Evolutionary conservation across 2,797 vertebrate species (phyloP).

Genomic region (Cirrhinus molitorella): DNA sequence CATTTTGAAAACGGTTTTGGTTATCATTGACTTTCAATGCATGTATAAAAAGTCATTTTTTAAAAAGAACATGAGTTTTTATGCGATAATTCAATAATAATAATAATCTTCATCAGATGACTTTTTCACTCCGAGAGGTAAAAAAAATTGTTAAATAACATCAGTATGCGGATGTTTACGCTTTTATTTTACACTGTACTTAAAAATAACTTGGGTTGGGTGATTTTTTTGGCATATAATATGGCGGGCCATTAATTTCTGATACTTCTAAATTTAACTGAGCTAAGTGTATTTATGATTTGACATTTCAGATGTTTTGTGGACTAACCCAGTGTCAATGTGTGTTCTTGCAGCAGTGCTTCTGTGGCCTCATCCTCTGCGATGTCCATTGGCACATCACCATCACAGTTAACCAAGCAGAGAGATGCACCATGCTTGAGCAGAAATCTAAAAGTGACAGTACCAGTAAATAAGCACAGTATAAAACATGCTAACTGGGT

Average conservation of each 20-base stretch:
- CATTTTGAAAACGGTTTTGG: neutral
- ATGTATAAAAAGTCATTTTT: neutral
- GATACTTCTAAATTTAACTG: neutral
- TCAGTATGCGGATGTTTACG: too few relatives aligned
- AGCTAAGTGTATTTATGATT: neutral
- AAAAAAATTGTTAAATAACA: neutral
- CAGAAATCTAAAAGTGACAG: conserved; percentile 81
- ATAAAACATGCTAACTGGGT: neutral
- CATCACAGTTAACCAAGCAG: conserved; percentile 89
- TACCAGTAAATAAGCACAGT: neutral
- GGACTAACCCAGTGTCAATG: conserved; percentile 79
- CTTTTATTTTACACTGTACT: neutral
- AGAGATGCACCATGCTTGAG: conserved; percentile 84
- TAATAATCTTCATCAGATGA: neutral
- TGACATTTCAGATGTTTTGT: neutral
- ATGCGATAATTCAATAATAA: too few relatives aligned
- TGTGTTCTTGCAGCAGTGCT: conserved; percentile 82
- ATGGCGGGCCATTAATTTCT: neutral
- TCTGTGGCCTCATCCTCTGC: conserved; percentile 89
- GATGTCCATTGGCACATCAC: conserved; percentile 90
- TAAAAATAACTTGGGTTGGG: neutral
- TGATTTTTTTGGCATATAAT: neutral
- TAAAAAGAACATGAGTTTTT: too few relatives aligned
- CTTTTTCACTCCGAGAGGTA: neutral
- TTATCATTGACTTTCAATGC: neutral